Percentiles rank a stretch among this genome's conserved stretches.
phyloP scores from a whole-genome alignment of 2,888 invertebrate genomes.

The Cheilosia scutellata region DNA sequence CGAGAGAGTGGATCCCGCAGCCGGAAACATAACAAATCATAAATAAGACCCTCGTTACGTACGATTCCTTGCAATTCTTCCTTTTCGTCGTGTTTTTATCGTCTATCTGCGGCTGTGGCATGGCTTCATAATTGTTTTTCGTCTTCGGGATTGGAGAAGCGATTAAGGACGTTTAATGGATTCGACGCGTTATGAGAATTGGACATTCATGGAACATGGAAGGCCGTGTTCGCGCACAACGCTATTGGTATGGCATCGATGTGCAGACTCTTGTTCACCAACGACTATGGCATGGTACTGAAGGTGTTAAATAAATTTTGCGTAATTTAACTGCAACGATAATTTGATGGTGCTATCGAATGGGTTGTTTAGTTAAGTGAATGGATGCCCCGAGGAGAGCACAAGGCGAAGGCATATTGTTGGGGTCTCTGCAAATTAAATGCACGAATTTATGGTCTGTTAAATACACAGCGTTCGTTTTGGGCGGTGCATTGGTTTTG shows the following conservation, averaged over 20 bases:
- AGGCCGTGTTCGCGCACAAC: conserved; percentile 47
- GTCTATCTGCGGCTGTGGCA: conserved; percentile 55
- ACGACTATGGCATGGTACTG: conserved; percentile 30
- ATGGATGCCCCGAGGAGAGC: conserved; percentile 66
- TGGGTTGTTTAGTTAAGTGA: conserved; percentile 76
- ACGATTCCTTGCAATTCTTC: conserved; percentile 82
- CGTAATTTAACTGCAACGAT: conserved; percentile 77
- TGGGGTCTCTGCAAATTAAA: conserved; percentile 50
- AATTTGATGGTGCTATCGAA: conserved; percentile 76
- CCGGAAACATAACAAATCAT: conserved; percentile 84
- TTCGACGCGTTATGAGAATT: conserved; percentile 73
- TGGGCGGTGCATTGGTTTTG: conserved; percentile 27
- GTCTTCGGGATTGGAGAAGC: conserved; percentile 71
- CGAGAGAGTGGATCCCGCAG: conserved; percentile 76
- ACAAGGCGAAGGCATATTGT: not conserved
- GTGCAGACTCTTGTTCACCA: conserved; percentile 8
- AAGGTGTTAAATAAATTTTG: conserved; percentile 81
- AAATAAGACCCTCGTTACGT: conserved; percentile 84
- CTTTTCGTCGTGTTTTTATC: conserved; percentile 77
- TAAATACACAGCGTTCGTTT: conserved; percentile 68
- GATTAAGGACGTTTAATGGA: conserved; percentile 76
- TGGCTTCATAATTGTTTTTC: conserved; percentile 75
- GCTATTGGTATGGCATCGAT: conserved; percentile 4
- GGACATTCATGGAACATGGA: conserved; percentile 61
- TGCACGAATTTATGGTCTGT: conserved; percentile 68